A percentile compares a stretch with the other conserved stretches of the same genome.
phyloP scores from a whole-genome alignment of 2,888 invertebrate species.

The Ectemnius cavifrons region DNA sequence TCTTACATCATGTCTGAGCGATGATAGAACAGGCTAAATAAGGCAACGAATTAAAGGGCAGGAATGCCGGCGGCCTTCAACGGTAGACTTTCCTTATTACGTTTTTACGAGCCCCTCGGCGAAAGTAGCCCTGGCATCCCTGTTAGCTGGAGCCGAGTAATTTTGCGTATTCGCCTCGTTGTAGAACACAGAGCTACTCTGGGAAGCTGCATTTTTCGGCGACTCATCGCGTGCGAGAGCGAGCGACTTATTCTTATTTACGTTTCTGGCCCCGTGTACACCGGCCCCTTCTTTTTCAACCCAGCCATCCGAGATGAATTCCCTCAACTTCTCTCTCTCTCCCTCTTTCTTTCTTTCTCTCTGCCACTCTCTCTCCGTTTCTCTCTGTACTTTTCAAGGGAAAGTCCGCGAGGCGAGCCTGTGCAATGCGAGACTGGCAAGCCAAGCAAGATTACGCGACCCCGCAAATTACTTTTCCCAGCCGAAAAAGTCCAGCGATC shows the following conservation, averaged over 20 bases:
- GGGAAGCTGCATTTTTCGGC: conserved; percentile 8
- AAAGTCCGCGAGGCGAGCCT: not conserved
- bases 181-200: conserved; percentile 14
- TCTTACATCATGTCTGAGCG: too few relatives aligned
- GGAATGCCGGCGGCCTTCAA: too few relatives aligned
- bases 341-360: not conserved
- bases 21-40: too few relatives aligned
- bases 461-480: too few relatives aligned
- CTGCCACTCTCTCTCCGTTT: not conserved
- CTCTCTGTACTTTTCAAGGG: not conserved
- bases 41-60: too few relatives aligned
- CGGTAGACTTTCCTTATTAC: too few relatives aligned
- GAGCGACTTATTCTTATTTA: conserved; percentile 25
- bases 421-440: not conserved
- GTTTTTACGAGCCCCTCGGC: too few relatives aligned
- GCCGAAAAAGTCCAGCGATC: too few relatives aligned
- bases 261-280: conserved; percentile 12
- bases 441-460: too few relatives aligned
- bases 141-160: conserved; percentile 5
- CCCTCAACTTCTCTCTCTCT: not conserved
- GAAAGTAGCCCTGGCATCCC: not conserved
- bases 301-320: conserved; percentile 6
- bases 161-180: conserved; percentile 9
- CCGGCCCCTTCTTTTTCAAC: conserved; percentile 23
- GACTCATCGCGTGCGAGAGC: too few relatives aligned